Conservation (phyloP, 2,797 vertebrate genomes). For the Thaleichthys pacificus region DNA sequence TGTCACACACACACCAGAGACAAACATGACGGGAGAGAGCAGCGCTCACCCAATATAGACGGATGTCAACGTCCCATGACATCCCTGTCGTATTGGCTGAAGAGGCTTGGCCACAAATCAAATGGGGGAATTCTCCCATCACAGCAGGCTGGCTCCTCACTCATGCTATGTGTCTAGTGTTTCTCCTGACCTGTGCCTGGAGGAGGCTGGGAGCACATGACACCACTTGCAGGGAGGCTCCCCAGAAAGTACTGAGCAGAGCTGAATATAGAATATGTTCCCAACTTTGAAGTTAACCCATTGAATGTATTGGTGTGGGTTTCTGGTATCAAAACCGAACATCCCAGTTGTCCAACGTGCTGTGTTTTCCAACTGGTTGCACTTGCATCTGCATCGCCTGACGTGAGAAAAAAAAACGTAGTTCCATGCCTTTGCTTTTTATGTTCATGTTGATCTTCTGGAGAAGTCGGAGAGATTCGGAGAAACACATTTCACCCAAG, state of each 20-base stretch:
- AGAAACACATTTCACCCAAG: not conserved
- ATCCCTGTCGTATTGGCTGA: constrained; percentile 26
- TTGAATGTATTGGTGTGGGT: too few species aligned
- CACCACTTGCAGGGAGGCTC: not conserved
- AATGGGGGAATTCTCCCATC: constrained; percentile 20
- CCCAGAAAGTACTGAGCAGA: not conserved
- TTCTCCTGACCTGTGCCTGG: not conserved
- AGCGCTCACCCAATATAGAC: constrained; percentile 34
- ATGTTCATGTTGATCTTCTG: too few species aligned
- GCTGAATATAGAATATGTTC: not conserved
- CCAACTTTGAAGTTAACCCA: too few species aligned
- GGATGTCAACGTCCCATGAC: constrained; percentile 34
- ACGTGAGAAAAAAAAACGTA: not conserved
- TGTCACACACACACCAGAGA: constrained; percentile 23
- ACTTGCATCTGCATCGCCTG: not conserved
- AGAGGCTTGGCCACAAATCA: constrained; percentile 21
- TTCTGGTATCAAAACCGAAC: too few species aligned
- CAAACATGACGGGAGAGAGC: constrained; percentile 7
- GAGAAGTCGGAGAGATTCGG: not conserved
- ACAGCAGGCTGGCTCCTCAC: constrained; percentile 8
- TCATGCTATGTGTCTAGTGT: constrained; percentile 1
- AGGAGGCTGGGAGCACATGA: not conserved
- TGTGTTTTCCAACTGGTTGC: too few species aligned
- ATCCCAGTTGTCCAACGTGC: too few species aligned
- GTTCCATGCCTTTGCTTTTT: not conserved